Evolutionary conservation across 2,797 vertebrate genomes (phyloP), one percentile per base, ranked within the genome.

Genomic region (Ceryle rudis): DNA sequence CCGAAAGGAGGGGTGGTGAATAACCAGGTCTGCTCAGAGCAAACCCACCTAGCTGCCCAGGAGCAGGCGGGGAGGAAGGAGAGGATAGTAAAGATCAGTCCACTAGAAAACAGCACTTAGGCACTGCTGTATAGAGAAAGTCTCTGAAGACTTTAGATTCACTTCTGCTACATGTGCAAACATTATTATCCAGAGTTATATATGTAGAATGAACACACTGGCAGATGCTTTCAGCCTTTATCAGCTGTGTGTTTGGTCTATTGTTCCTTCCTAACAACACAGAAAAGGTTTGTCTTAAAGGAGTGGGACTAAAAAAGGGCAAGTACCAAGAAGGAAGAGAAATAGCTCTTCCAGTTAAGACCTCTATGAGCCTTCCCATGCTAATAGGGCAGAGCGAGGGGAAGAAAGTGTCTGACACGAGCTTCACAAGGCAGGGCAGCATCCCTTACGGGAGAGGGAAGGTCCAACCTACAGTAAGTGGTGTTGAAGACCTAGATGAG

Each of bases 191-290:
- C 17, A 91, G 37, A 85, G 73, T 81, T 82, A 82, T 6, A 10
- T 22, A 57, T 20, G 26, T 41, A 78, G 60, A 41, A 89, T 18
- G 29, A 93, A 80, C 41, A 75, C 33, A 66, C 10, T 64, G 29
- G 58, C 51, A 89, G 60, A 92, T 71, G 49, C 39, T n/a, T 85
- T 81, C 25, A 44, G 57, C 52, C 31, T 71, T 46, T 58, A 72
- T 82, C 37, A 51, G 46, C 71, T 89, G 7, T n/a, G 17, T 79
- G 23, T 83, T 78, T 72, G 21, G n/a, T 75, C 66, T 79, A 6
- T 39, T 52, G 17, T 77, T 82, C 39, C 55, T 64, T 75, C 51
- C 65, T 84, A 86, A 69, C 18, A 35, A 69, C 58, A 46, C 62
- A 94, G 37, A 72, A 73, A 47, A 91, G 23, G 31, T 65, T 65